Evolutionary conservation across 2,113 vertebrate species (phyloP).

Genomic region (Spea bombifrons): DNA sequence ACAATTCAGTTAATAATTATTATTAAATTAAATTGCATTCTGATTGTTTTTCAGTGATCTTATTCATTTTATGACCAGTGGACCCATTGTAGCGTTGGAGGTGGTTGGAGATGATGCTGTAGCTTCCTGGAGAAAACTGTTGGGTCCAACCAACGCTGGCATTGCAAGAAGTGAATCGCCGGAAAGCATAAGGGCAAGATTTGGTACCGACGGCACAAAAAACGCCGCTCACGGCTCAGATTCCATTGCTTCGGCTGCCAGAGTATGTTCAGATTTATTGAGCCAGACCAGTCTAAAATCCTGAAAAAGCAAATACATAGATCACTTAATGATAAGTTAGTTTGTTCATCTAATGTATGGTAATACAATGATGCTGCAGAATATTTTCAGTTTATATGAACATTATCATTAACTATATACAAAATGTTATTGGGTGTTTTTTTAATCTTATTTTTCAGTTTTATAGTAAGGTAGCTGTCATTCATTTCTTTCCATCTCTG

Average conservation of each 20-base stretch:
- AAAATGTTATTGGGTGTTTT: too few relatives aligned
- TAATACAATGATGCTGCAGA: too few relatives aligned
- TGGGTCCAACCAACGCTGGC: slow-evolving; percentile 75
- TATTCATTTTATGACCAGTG: slow-evolving; percentile 81
- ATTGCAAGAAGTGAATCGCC: slow-evolving; percentile 71
- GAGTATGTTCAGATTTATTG: slow-evolving; percentile 68
- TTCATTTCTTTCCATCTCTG: too few relatives aligned
- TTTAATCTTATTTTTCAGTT: too few relatives aligned
- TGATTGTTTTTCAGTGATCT: slow-evolving; percentile 71
- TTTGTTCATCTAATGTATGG: too few relatives aligned
- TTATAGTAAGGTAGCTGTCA: too few relatives aligned
- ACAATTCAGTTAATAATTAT: too few relatives aligned
- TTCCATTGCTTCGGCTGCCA: slow-evolving; percentile 81
- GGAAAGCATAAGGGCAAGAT: slow-evolving; percentile 70
- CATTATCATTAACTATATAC: too few relatives aligned
- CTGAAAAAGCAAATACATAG: too few relatives aligned
- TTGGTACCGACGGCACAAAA: slow-evolving; percentile 75
- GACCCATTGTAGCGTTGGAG: slow-evolving; percentile 87
- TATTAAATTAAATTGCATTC: neutral
- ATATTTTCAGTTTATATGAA: too few relatives aligned
- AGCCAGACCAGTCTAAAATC: too few relatives aligned
- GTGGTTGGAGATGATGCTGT: slow-evolving; percentile 87
- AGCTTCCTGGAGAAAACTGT: slow-evolving; percentile 76
- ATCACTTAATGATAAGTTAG: too few relatives aligned
- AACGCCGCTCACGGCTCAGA: slow-evolving; percentile 85